These are phyloP conservation scores for Spatulosminthurus flaviceps DNA, from an alignment of 2,888 invertebrate genomes.

Conservation along the genomic window DNA sequence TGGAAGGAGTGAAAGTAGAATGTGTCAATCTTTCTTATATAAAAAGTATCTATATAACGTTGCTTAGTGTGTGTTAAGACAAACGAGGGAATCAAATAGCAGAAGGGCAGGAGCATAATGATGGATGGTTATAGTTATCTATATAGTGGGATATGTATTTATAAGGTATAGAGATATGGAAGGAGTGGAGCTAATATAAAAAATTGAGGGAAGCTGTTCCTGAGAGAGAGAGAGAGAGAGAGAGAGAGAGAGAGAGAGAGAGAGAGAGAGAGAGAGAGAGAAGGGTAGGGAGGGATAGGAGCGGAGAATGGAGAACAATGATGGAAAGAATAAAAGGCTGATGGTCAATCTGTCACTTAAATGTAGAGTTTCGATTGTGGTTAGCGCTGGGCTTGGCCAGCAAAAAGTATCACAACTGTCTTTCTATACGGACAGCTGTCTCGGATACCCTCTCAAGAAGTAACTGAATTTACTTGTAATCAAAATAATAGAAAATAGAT, in stretches of 20 bases:
- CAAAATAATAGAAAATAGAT: constrained; percentile 13
- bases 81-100: too few species aligned
- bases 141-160: too few species aligned
- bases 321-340: constrained; percentile 40
- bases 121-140: too few species aligned
- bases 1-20: neutral
- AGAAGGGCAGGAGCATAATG: too few species aligned
- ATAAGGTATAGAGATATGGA: too few species aligned
- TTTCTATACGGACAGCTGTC: neutral
- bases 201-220: neutral
- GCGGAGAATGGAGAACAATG: too few species aligned
- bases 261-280: constrained; percentile 13
- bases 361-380: constrained; percentile 11
- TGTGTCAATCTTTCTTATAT: neutral
- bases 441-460: neutral
- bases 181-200: neutral
- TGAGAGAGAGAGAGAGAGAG: neutral
- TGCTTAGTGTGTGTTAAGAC: too few species aligned
- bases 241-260: neutral
- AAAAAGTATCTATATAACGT: too few species aligned
- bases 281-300: neutral
- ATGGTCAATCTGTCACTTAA: constrained; percentile 33
- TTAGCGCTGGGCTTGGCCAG: neutral
- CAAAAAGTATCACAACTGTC: neutral
- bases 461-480: constrained; percentile 8